Percentiles rank a stretch among this genome's conserved stretches.
Conservation (phyloP, 2,797 vertebrate genomes). For the Eulemur albifrons region DNA sequence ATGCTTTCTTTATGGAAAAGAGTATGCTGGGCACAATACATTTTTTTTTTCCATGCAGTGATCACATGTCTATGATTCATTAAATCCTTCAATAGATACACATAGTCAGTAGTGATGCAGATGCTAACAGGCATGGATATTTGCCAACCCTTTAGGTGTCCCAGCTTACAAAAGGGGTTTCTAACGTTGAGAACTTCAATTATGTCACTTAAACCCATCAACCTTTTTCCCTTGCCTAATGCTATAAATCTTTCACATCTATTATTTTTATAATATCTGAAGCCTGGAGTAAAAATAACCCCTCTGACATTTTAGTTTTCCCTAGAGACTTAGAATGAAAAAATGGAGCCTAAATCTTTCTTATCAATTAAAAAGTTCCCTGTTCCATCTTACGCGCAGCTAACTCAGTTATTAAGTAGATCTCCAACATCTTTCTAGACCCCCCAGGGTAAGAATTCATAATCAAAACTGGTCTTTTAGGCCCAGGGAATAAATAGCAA, state of each 20-base stretch:
- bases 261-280: constrained; percentile 42
- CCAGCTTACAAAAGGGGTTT: constrained; percentile 61
- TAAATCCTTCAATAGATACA: constrained; percentile 75
- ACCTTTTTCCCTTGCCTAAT: constrained; percentile 34
- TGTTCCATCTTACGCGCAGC: not conserved
- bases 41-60: constrained; percentile 71
- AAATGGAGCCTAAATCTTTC: not conserved
- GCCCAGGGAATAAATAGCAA: not conserved
- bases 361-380: constrained; percentile 28
- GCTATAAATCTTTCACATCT: constrained; percentile 51
- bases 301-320: constrained; percentile 29
- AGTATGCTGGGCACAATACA: constrained; percentile 68
- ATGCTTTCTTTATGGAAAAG: constrained; percentile 80
- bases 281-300: constrained; percentile 5
- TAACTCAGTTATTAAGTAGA: not conserved
- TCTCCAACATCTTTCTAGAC: not conserved
- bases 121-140: constrained; percentile 65
- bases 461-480: not conserved
- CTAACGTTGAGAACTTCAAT: constrained; percentile 64
- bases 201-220: constrained; percentile 66
- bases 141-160: constrained; percentile 62
- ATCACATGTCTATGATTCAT: constrained; percentile 83
- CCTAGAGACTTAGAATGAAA: constrained; percentile 3
- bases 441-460: not conserved
- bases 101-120: constrained; percentile 64